A percentile compares a stretch with the other conserved stretches of the same genome.
Evolutionary conservation across 2,113 vertebrate species (phyloP).

Genomic region (Ranitomeya imitator): DNA sequence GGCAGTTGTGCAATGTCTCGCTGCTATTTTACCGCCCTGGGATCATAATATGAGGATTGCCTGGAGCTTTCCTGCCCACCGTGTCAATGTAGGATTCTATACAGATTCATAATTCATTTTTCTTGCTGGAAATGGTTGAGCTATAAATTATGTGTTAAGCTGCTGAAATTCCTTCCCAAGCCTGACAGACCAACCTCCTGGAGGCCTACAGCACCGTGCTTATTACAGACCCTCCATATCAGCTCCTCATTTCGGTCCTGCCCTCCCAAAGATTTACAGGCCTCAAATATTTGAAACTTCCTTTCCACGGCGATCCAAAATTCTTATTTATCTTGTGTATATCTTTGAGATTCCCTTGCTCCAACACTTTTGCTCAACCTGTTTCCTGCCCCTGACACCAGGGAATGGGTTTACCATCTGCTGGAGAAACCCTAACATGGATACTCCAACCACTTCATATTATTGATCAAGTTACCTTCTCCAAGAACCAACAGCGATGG

Average conservation of each 20-base stretch:
- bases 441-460: constrained; percentile 28
- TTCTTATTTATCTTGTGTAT: constrained; percentile 49
- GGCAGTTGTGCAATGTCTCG: neutral
- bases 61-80: constrained; percentile 36
- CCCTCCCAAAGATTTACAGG: constrained; percentile 37
- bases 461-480: constrained; percentile 60
- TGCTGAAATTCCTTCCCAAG: constrained; percentile 42
- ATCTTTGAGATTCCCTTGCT: constrained; percentile 48
- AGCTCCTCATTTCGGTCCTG: constrained; percentile 40
- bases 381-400: constrained; percentile 55
- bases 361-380: constrained; percentile 37
- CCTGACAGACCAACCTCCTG: constrained; percentile 25
- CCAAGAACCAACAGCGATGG: constrained; percentile 22
- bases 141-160: constrained; percentile 57
- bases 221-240: neutral
- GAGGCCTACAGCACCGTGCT: constrained; percentile 1
- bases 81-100: constrained; percentile 21
- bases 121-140: constrained; percentile 12
- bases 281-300: constrained; percentile 48
- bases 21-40: neutral
- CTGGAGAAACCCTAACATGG: constrained; percentile 51
- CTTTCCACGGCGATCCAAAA: constrained; percentile 32
- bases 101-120: constrained; percentile 45
- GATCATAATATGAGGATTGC: constrained; percentile 27
- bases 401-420: constrained; percentile 61